Evolutionary conservation across 2,888 invertebrate genomes (phyloP).

Genomic region (Lepidocyrtoides sp.): DNA sequence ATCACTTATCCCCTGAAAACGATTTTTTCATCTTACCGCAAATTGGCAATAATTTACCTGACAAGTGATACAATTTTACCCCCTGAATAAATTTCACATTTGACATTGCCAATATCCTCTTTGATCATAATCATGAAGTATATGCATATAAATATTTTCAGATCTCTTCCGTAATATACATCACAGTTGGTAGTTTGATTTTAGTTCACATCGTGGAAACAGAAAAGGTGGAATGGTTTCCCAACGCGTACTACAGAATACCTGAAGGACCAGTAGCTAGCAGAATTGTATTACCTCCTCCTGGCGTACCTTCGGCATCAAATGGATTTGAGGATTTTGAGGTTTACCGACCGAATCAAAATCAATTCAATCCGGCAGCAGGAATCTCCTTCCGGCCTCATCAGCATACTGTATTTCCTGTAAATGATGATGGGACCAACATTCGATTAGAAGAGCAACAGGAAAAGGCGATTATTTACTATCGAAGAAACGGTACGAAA

Average conservation of each 20-base stretch:
- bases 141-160: background rate
- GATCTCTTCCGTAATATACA: constrained; percentile 78
- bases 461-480: constrained; percentile 67
- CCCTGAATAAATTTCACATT: too few relatives aligned
- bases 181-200: constrained; percentile 71
- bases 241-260: constrained; percentile 60
- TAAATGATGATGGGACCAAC: constrained; percentile 27
- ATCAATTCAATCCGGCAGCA: constrained; percentile 1
- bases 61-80: too few relatives aligned
- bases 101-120: too few relatives aligned
- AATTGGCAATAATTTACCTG: too few relatives aligned
- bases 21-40: too few relatives aligned
- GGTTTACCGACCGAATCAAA: constrained; percentile 35
- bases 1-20: too few relatives aligned
- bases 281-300: constrained; percentile 60
- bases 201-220: constrained; percentile 78
- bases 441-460: constrained; percentile 18
- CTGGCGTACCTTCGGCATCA: background rate
- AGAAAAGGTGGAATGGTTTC: constrained; percentile 76
- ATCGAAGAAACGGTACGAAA: constrained; percentile 58
- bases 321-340: constrained; percentile 38
- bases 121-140: background rate
- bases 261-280: constrained; percentile 38
- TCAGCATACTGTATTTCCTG: constrained; percentile 54
- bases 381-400: background rate